These are phyloP conservation scores for Reticulitermes speratus DNA, from an alignment of 1,140 invertebrate species.

Conservation along the genomic window DNA sequence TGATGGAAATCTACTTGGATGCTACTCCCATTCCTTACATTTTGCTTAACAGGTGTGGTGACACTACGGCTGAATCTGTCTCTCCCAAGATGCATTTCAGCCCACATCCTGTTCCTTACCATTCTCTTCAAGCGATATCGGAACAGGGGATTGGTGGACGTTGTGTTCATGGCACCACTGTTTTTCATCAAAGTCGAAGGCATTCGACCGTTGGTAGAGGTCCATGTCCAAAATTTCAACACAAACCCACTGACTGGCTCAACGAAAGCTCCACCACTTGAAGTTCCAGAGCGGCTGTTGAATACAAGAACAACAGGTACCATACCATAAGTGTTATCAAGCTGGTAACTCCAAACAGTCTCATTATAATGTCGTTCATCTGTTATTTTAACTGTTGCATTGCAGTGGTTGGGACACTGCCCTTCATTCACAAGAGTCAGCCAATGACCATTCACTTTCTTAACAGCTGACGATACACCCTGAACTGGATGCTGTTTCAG, in stretches of 20 bases:
- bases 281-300: slow-evolving; percentile 37
- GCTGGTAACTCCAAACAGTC: slow-evolving; percentile 57
- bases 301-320: slow-evolving; percentile 64
- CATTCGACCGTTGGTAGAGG: slow-evolving; percentile 34
- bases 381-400: slow-evolving; percentile 59
- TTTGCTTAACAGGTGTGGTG: not conserved
- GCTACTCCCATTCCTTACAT: not conserved
- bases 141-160: not conserved
- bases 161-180: not conserved
- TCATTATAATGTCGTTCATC: slow-evolving; percentile 54
- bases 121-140: not conserved
- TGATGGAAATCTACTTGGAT: slow-evolving; percentile 47
- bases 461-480: slow-evolving; percentile 47
- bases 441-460: slow-evolving; percentile 44
- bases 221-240: slow-evolving; percentile 79
- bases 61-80: slow-evolving; percentile 33
- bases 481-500: slow-evolving; percentile 36
- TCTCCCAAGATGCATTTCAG: slow-evolving; percentile 28
- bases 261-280: not conserved
- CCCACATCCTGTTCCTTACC: not conserved
- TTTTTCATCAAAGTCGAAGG: not conserved
- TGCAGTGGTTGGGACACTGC: slow-evolving; percentile 61
- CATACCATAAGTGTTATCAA: slow-evolving; percentile 62
- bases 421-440: slow-evolving; percentile 64
- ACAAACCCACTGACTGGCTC: slow-evolving; percentile 66